phyloP scores from a whole-genome alignment of 2,113 vertebrate species.

The Eretmochelys imbricata region DNA sequence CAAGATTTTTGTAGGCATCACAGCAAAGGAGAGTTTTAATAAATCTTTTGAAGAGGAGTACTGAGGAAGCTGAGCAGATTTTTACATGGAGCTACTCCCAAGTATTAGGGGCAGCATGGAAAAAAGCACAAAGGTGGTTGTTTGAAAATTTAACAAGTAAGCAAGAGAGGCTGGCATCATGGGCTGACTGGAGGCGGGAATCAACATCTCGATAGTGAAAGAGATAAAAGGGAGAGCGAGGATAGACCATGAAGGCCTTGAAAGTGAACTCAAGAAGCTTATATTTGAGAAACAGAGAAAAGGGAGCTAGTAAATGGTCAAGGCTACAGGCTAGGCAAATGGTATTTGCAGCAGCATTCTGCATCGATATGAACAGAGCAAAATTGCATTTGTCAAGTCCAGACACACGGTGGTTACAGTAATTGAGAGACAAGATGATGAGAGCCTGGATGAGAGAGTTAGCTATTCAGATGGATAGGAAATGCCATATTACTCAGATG shows the following conservation, averaged over 20 bases:
- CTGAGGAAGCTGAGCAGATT: neutral
- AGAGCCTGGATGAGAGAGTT: neutral
- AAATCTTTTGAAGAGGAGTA: neutral
- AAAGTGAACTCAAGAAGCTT: neutral
- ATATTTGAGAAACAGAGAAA: neutral
- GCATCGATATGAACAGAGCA: neutral
- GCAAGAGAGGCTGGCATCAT: neutral
- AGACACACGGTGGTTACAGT: neutral
- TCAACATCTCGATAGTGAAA: neutral
- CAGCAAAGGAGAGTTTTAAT: neutral
- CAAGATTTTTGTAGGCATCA: neutral
- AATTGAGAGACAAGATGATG: conserved; percentile 31
- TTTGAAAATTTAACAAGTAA: neutral
- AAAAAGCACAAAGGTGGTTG: neutral
- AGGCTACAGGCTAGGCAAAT: neutral
- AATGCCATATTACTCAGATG: conserved; percentile 9
- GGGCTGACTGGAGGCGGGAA: neutral
- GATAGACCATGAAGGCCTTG: neutral
- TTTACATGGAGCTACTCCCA: neutral
- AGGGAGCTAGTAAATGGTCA: neutral
- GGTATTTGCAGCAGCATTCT: neutral
- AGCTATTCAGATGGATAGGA: conserved; percentile 27
- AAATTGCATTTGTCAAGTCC: neutral
- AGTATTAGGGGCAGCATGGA: neutral
- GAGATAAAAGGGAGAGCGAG: neutral